Percentiles rank a stretch among this genome's conserved stretches.
phyloP scores from a whole-genome alignment of 2,797 vertebrate species.

The Petrocephalus sullivani region DNA sequence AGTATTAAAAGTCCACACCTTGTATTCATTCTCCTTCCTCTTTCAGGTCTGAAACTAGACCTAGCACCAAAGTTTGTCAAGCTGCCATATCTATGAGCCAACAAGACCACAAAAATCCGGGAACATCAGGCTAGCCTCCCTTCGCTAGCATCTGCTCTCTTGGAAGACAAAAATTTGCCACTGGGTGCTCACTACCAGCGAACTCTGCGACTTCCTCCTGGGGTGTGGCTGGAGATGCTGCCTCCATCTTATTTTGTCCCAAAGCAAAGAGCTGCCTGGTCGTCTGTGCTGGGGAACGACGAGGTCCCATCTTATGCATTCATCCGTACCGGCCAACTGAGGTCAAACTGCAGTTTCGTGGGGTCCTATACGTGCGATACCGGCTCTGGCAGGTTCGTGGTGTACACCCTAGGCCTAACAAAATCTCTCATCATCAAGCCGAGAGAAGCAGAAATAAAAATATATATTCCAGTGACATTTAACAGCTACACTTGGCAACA shows the following conservation, averaged over 20 bases:
- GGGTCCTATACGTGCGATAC: conserved; percentile 51
- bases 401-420: conserved; percentile 48
- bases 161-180: conserved; percentile 84
- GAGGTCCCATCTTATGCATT: conserved; percentile 85
- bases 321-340: conserved; percentile 82
- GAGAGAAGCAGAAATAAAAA: conserved; percentile 18
- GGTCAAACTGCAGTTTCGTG: conserved; percentile 56
- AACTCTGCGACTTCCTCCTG: conserved; percentile 85
- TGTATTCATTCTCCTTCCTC: conserved; percentile 88
- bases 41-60: conserved; percentile 87
- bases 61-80: conserved; percentile 68
- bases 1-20: conserved; percentile 73
- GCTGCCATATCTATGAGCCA: conserved; percentile 86
- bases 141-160: conserved; percentile 83
- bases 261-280: conserved; percentile 63
- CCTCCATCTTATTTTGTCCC: conserved; percentile 70
- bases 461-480: conserved; percentile 37
- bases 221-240: conserved; percentile 84
- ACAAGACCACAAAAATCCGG: conserved; percentile 76
- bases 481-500: conserved; percentile 46
- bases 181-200: conserved; percentile 87
- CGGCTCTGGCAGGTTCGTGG: conserved; percentile 40
- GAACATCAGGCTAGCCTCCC: conserved; percentile 69
- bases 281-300: conserved; percentile 86
- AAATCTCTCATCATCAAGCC: conserved; percentile 38